These are phyloP conservation scores for Avahi laniger DNA, from an alignment of 2,797 vertebrate species.

Conservation along the genomic window DNA sequence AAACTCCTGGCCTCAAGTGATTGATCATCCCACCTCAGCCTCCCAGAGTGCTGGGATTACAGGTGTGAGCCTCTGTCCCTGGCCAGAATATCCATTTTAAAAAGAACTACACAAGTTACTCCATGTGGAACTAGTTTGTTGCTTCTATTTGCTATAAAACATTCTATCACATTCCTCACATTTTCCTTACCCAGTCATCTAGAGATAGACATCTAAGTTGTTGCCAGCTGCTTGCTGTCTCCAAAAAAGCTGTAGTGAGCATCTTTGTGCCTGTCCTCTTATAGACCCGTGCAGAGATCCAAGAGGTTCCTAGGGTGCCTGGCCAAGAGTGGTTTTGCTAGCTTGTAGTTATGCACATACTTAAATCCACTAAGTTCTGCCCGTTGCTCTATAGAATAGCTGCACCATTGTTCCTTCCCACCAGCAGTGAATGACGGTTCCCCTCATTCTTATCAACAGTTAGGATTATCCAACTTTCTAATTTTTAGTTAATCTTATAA, in stretches of 20 bases:
- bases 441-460: background rate
- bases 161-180: background rate
- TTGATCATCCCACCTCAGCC: background rate
- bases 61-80: no score
- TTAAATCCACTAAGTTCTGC: background rate
- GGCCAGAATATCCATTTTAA: background rate
- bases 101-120: background rate
- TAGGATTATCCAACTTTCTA: background rate
- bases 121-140: rapidly evolving
- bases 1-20: background rate
- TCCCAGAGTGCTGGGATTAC: background rate
- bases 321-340: background rate
- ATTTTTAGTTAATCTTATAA: background rate
- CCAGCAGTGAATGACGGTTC: background rate
- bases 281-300: background rate
- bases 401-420: background rate
- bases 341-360: background rate
- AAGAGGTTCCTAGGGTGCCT: background rate
- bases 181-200: background rate
- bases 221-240: background rate
- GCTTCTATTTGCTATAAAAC: background rate
- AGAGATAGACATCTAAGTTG: background rate
- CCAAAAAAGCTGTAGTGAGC: background rate
- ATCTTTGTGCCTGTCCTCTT: background rate
- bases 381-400: background rate